phyloP scores from a whole-genome alignment of 1,140 invertebrate genomes.

The Lysiphlebus fabarum region DNA sequence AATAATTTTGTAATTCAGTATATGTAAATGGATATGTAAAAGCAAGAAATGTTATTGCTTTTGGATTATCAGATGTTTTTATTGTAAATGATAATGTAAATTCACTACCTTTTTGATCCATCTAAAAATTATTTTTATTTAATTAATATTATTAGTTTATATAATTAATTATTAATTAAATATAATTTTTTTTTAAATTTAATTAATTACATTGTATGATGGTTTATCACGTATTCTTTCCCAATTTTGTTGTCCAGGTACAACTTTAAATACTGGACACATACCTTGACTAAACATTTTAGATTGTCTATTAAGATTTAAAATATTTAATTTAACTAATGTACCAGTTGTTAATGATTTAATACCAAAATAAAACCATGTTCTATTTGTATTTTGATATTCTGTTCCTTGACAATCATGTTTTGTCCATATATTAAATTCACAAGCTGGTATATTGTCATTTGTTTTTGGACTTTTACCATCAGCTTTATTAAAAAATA shows the following conservation, averaged over 20 bases:
- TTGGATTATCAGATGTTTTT: slow-evolving; percentile 68
- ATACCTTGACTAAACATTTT: slow-evolving; percentile 91
- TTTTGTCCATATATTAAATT: slow-evolving; percentile 88
- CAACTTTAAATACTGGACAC: slow-evolving; percentile 72
- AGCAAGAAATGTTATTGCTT: slow-evolving; percentile 80
- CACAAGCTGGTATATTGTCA: slow-evolving; percentile 64
- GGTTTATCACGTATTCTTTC: slow-evolving; percentile 75
- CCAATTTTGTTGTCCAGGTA: slow-evolving; percentile 73
- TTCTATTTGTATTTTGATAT: slow-evolving; percentile 86
- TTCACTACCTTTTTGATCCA: slow-evolving; percentile 54
- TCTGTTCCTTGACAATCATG: slow-evolving; percentile 85
- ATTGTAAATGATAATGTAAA: slow-evolving; percentile 81
- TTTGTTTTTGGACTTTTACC: slow-evolving; percentile 37
- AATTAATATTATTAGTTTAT: not conserved
- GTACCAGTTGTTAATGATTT: slow-evolving; percentile 56
- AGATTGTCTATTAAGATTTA: slow-evolving; percentile 85
- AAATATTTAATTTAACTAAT: slow-evolving; percentile 75
- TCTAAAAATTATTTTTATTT: slow-evolving; percentile 53
- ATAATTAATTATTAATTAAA: too few species aligned
- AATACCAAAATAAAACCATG: slow-evolving; percentile 94
- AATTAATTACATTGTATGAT: slow-evolving; percentile 55
- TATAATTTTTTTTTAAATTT: slow-evolving; percentile 1
- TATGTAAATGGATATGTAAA: slow-evolving; percentile 92
- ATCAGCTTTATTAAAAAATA: not conserved
- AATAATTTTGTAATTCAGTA: slow-evolving; percentile 71